phyloP scores from a whole-genome alignment of 1,140 invertebrate species.

The Fopius arisanus region DNA sequence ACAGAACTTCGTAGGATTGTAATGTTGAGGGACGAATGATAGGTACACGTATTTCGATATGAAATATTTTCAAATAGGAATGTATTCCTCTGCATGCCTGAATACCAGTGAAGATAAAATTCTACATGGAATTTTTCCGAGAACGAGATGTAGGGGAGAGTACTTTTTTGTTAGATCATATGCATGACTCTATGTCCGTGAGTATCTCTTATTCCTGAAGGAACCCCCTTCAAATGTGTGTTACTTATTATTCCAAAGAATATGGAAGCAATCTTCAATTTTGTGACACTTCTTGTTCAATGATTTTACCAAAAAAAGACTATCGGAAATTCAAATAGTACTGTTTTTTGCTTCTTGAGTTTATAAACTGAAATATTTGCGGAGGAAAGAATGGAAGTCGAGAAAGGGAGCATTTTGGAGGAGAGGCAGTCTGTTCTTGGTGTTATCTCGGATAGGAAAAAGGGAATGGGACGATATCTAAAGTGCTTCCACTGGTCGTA shows the following conservation, averaged over 20 bases:
- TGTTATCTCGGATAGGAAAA: not conserved
- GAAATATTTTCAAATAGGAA: constrained; percentile 1
- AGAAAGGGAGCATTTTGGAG: not conserved
- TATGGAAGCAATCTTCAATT: no score
- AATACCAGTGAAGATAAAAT: not conserved
- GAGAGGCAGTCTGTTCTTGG: not conserved
- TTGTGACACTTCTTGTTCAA: no score
- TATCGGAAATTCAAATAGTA: no score
- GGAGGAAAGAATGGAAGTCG: not conserved
- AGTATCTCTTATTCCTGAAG: no score
- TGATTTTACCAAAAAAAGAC: not conserved
- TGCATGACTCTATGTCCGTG: not conserved
- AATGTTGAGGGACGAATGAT: not conserved
- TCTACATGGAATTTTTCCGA: not conserved
- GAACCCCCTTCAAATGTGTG: no score
- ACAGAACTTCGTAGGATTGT: not conserved
- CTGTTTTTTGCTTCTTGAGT: no score
- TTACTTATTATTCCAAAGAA: no score
- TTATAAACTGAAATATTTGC: no score
- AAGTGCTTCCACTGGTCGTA: not conserved
- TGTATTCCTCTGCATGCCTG: not conserved
- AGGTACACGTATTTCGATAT: not conserved
- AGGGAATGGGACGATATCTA: not conserved
- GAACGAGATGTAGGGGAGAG: not conserved
- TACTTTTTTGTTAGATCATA: not conserved